These are phyloP conservation scores for Pinna nobilis DNA, from an alignment of 1,140 invertebrate genomes.

Conservation along the genomic window DNA sequence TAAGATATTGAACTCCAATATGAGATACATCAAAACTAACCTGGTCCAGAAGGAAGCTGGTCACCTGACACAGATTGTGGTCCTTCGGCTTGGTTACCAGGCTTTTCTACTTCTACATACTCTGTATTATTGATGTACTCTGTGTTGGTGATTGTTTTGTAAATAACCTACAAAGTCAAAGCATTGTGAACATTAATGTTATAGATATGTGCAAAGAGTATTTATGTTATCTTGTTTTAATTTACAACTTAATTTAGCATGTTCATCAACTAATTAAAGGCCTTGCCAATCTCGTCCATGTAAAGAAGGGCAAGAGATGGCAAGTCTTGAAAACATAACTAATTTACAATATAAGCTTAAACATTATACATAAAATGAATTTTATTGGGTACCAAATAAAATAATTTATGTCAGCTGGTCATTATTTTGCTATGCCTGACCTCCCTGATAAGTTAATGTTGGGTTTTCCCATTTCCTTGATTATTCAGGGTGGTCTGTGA, in stretches of 20 bases:
- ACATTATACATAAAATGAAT: no score
- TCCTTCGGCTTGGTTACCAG: background rate
- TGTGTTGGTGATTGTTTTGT: slow-evolving; percentile 21
- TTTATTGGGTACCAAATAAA: no score
- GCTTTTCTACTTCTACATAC: slow-evolving; percentile 24
- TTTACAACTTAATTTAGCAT: background rate
- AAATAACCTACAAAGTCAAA: background rate
- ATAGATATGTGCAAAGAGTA: background rate
- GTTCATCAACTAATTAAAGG: background rate
- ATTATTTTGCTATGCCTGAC: no score
- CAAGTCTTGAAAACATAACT: background rate
- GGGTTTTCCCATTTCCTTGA: no score
- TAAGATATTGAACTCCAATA: no score
- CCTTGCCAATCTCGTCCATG: background rate
- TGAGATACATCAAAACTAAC: background rate
- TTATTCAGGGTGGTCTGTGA: background rate
- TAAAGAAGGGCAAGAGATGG: background rate
- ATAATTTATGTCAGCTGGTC: no score
- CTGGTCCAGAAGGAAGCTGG: slow-evolving; percentile 27
- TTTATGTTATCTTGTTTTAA: background rate
- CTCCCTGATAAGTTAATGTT: no score
- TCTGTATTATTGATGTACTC: slow-evolving; percentile 34
- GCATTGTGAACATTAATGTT: background rate
- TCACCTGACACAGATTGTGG: slow-evolving; percentile 35
- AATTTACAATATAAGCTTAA: background rate